Evolutionary conservation across 2,797 vertebrate genomes (phyloP).

Genomic region (Brachyrhaphis roseni): DNA sequence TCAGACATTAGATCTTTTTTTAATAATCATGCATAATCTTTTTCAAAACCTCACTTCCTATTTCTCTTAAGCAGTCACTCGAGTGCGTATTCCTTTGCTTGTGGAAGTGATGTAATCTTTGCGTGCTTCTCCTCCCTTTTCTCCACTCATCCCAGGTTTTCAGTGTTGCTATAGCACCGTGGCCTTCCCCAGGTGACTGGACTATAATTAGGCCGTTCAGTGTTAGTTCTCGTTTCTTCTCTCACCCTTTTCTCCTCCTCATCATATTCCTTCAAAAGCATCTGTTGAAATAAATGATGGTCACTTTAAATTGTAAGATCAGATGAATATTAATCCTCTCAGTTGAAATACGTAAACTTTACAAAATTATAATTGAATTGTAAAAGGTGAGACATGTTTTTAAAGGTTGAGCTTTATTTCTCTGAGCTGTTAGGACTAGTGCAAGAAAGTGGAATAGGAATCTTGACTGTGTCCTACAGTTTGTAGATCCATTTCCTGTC

Average conservation of each 20-base stretch:
- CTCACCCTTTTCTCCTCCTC: conserved; percentile 1
- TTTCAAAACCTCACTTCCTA: not conserved
- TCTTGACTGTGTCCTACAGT: conserved; percentile 39
- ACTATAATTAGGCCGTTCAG: conserved; percentile 64
- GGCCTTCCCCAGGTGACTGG: conserved; percentile 52
- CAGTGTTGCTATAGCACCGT: conserved; percentile 59
- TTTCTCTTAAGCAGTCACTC: not conserved
- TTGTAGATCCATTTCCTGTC: conserved; percentile 61
- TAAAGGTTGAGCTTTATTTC: conserved; percentile 42
- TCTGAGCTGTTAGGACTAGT: conserved; percentile 16
- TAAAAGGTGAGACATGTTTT: conserved; percentile 58
- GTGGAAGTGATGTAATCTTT: conserved; percentile 48
- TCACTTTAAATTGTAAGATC: conserved; percentile 36
- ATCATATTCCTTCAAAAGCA: conserved; percentile 1
- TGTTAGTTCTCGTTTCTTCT: conserved; percentile 31
- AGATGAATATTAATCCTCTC: conserved; percentile 35
- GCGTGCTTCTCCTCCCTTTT: conserved; percentile 4
- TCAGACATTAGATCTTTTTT: not conserved
- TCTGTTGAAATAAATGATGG: conserved; percentile 13
- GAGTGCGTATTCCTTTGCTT: conserved; percentile 7
- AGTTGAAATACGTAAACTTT: not conserved
- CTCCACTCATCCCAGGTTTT: conserved; percentile 40
- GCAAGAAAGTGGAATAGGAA: conserved; percentile 25
- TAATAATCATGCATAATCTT: not conserved
- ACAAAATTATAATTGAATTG: conserved; percentile 16